Evolutionary conservation across 2,888 invertebrate genomes (phyloP), one percentile per base, ranked within the genome.

Genomic region (Listrodromus nycthemerus): DNA sequence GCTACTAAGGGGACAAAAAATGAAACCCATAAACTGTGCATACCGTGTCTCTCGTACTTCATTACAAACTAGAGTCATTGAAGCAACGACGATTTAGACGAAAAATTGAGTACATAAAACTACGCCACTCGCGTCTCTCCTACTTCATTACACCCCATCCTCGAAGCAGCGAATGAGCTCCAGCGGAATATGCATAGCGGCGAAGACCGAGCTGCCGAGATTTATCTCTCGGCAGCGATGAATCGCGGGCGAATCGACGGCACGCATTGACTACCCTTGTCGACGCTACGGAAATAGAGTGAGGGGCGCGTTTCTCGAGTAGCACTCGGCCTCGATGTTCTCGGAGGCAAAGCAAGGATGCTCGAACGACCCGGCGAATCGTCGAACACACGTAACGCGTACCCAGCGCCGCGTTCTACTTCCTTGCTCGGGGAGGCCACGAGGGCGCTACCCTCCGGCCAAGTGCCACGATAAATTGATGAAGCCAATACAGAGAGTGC

Each of bases 391-490:
- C 74, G 74, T 74, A 65, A 13, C 61, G n/a, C 27, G 2, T 30
- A 6, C 4, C 50, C 19, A 52, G 21, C 33, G 41, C 41, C 61
- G 41, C 37, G 7, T 52, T 75, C 75, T 65, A 41, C 65, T 65
- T 50, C 65, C 63, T 52, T 75, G 63, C 65, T 50, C 65, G 33
- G 24, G 37, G 33, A 13, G 16, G n/a, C 2, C 33, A 30, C 13
- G 50, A 16, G 6, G n/a, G 41, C 41, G 65, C 61, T 21, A 21
- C 50, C 19, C 24, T 6, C 33, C 24, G 19, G 63, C 16, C 50
- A 77, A 83, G 76, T 80, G 83, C 16, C 61, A 74, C 77, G 76
- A 83, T 83, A 80, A 83, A 83, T 83, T 80, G 83, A 80, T 77
- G 52, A 69, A 55, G 80, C 41, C 80, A 80, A 83, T 83, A 80